phyloP scores from a whole-genome alignment of 2,797 vertebrate genomes.

The Rhinatrema bivittatum region DNA sequence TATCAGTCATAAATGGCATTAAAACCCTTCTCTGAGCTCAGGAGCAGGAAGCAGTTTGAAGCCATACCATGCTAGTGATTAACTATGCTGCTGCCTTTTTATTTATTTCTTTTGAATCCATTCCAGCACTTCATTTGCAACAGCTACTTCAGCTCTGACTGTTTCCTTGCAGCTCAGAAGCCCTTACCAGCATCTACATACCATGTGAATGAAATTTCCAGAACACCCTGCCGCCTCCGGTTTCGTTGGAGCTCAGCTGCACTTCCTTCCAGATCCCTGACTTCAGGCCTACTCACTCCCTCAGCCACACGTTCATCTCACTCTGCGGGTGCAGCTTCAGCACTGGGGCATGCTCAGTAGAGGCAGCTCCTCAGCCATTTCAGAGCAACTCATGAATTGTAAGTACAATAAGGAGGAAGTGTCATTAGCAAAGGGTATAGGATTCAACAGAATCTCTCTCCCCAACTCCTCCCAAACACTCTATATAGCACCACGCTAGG shows the following conservation, averaged over 20 bases:
- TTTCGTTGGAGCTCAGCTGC: conserved; percentile 27
- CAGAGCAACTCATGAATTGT: conserved; percentile 48
- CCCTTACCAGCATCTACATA: conserved; percentile 4
- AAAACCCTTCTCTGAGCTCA: conserved; percentile 17
- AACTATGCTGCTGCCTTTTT: conserved; percentile 22
- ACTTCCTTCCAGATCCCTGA: conserved; percentile 41
- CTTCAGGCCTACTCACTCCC: conserved; percentile 43
- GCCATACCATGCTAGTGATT: conserved; percentile 28
- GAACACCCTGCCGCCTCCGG: conserved; percentile 45
- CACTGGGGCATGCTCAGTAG: conserved; percentile 56
- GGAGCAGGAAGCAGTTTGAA: conserved; percentile 23
- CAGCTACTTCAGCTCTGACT: conserved; percentile 19
- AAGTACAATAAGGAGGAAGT: conserved; percentile 47
- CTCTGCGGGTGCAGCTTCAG: conserved; percentile 53
- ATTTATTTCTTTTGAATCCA: conserved; percentile 23
- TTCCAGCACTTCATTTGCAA: conserved; percentile 19
- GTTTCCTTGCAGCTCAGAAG: not conserved
- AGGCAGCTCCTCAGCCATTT: conserved; percentile 56
- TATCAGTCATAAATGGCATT: conserved; percentile 28
- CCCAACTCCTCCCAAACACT: conserved; percentile 18
- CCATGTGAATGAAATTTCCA: not conserved
- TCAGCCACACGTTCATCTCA: conserved; percentile 50
- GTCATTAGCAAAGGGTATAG: conserved; percentile 32
- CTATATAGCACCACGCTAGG: conserved; percentile 9
- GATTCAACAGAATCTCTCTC: not conserved